phyloP scores from a whole-genome alignment of 2,113 vertebrate genomes.

The Cranoglanis bouderius region DNA sequence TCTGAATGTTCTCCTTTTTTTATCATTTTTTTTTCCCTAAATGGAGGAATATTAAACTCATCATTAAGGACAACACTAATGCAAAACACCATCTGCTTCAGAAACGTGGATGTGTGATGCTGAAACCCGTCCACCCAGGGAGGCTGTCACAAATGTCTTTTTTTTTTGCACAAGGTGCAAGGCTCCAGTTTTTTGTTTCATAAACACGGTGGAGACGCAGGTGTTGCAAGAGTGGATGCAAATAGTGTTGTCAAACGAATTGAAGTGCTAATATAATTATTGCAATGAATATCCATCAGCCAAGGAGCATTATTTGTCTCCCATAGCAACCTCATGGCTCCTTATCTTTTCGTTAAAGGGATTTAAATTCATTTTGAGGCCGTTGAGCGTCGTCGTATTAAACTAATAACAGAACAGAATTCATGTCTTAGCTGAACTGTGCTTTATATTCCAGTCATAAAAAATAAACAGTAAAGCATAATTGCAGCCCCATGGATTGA shows the following conservation, averaged over 20 bases:
- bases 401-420: constrained; percentile 63
- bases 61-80: constrained; percentile 22
- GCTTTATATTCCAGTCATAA: constrained; percentile 63
- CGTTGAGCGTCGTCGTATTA: constrained; percentile 57
- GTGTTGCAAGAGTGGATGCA: constrained; percentile 61
- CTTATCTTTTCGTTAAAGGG: constrained; percentile 53
- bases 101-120: neutral
- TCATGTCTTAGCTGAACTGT: constrained; percentile 61
- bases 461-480: constrained; percentile 69
- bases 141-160: neutral
- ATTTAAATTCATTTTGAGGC: constrained; percentile 64
- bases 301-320: constrained; percentile 62
- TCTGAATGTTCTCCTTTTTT: neutral
- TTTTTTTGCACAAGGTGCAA: too few relatives aligned
- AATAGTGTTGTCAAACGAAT: constrained; percentile 69
- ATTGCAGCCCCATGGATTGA: constrained; percentile 65
- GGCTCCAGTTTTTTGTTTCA: neutral
- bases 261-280: constrained; percentile 67
- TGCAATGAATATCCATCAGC: constrained; percentile 60
- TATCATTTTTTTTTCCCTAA: neutral
- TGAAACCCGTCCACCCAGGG: neutral
- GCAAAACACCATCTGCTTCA: constrained; percentile 17
- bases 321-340: constrained; percentile 57
- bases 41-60: neutral
- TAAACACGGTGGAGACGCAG: constrained; percentile 50